A percentile compares a stretch with the other conserved stretches of the same genome.
These are phyloP conservation scores for Aspidoscelis tigris DNA, from an alignment of 2,113 vertebrate species.

Conservation along the genomic window DNA sequence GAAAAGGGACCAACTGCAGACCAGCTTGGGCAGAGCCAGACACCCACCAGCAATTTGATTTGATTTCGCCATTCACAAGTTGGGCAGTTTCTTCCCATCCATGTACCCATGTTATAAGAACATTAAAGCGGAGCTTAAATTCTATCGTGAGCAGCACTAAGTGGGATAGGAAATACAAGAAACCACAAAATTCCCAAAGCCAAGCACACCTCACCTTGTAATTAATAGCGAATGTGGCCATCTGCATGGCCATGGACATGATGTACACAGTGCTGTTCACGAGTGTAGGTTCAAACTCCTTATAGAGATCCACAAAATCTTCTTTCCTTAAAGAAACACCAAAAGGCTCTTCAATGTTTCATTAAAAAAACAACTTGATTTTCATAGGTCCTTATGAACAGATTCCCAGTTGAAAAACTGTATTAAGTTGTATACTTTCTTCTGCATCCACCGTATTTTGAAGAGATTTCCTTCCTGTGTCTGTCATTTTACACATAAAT, in stretches of 20 bases:
- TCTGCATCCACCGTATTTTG: not conserved
- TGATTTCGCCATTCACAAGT: too few species aligned
- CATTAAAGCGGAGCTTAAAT: not conserved
- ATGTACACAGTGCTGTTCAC: constrained; percentile 98
- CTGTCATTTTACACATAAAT: not conserved
- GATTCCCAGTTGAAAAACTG: not conserved
- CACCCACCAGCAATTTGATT: too few species aligned
- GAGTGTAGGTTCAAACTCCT: constrained; percentile 94
- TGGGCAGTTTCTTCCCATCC: not conserved
- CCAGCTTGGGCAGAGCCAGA: too few species aligned
- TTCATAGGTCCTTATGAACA: not conserved
- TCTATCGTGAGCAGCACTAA: not conserved
- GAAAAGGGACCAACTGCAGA: too few species aligned
- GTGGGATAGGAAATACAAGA: not conserved
- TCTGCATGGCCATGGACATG: constrained; percentile 99
- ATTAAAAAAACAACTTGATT: not conserved
- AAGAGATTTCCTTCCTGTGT: not conserved
- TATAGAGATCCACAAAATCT: constrained; percentile 91
- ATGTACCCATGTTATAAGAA: not conserved
- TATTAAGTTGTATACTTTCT: not conserved
- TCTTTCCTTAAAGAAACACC: constrained; percentile 74
- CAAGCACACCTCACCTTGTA: constrained; percentile 84
- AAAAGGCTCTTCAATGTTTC: not conserved
- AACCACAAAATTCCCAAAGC: not conserved
- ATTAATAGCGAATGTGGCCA: constrained; percentile 97